A percentile compares a stretch with the other conserved stretches of the same genome.
phyloP scores from a whole-genome alignment of 2,113 vertebrate genomes.

The Tetrax tetrax region DNA sequence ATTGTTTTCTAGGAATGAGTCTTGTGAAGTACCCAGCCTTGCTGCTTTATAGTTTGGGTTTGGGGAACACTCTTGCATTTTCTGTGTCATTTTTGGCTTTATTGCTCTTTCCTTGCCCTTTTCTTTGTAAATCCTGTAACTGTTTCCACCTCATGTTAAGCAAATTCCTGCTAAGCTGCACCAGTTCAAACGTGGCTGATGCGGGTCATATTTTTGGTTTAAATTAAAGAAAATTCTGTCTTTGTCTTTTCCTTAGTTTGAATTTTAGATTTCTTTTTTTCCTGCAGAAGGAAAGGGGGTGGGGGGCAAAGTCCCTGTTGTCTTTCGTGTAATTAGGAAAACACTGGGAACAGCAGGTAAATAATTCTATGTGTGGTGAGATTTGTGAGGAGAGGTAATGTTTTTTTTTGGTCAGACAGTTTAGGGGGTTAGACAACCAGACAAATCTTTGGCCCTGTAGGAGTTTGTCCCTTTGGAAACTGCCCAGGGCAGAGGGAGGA shows the following conservation, averaged over 20 bases:
- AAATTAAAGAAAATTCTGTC: neutral
- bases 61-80: neutral
- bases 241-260: neutral
- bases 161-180: neutral
- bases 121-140: neutral
- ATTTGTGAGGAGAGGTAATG: neutral
- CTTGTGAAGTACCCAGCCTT: neutral
- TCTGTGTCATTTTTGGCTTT: neutral
- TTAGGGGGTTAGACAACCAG: neutral
- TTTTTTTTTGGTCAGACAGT: neutral
- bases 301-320: neutral
- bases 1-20: constrained; percentile 19
- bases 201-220: neutral
- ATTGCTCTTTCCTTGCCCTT: neutral
- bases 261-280: neutral
- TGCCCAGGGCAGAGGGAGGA: fast-evolving
- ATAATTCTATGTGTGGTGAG: neutral
- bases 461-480: neutral
- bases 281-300: neutral
- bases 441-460: neutral
- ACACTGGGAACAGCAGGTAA: neutral
- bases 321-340: neutral
- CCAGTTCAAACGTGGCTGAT: neutral
- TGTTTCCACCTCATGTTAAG: neutral
- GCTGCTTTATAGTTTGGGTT: neutral